A percentile compares a stretch with the other conserved stretches of the same genome.
Evolutionary conservation across 2,797 vertebrate genomes (phyloP).

Genomic region (Mergus octosetaceus): DNA sequence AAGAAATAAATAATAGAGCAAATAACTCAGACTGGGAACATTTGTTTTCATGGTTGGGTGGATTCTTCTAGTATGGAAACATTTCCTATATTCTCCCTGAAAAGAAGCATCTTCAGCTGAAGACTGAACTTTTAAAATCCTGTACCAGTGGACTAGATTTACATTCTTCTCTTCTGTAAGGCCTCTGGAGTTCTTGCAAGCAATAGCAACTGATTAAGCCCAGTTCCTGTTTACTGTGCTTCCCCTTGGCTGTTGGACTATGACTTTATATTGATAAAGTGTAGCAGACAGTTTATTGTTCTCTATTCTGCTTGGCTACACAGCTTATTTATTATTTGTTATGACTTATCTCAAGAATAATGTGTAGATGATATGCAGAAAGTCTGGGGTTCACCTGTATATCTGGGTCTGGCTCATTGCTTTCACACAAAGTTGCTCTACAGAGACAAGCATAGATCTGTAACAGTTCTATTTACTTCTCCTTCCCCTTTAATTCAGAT

Average conservation of each 20-base stretch:
- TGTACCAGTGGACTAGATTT: background rate
- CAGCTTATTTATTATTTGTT: constrained; percentile 18
- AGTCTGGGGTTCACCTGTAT: background rate
- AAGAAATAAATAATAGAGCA: background rate
- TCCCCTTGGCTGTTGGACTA: background rate
- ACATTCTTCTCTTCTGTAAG: background rate
- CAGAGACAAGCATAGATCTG: background rate
- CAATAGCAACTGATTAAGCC: constrained; percentile 3
- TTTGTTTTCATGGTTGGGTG: constrained; percentile 2
- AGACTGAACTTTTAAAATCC: background rate
- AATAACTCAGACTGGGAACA: background rate
- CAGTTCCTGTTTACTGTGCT: background rate
- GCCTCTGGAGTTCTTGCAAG: constrained; percentile 14
- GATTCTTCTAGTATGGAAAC: constrained; percentile 2
- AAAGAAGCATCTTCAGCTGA: constrained; percentile 15
- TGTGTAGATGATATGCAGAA: background rate
- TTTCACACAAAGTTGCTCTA: background rate
- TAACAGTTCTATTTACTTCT: background rate
- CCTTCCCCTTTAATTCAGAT: background rate
- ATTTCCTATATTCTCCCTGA: background rate
- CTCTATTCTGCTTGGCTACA: background rate
- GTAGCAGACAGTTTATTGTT: constrained; percentile 17
- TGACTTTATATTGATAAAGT: constrained; percentile 13
- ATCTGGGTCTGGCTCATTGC: background rate
- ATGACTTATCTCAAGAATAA: background rate